Base-by-base conservation (phyloP, 2,888 invertebrate species). In the Choreutis nemorana region DNA sequence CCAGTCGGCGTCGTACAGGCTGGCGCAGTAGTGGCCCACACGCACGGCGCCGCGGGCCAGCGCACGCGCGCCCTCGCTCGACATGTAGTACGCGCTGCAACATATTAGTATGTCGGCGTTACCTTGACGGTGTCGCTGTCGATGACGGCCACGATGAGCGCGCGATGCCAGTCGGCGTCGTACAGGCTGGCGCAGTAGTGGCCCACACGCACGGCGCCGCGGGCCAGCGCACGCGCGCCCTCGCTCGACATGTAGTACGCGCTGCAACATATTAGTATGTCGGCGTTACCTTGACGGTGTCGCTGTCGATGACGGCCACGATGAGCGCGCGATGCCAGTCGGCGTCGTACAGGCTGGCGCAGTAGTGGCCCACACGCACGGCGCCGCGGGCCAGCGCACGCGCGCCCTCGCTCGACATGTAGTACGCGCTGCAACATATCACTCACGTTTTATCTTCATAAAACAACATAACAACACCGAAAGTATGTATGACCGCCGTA, bases 91-190 rank as follows among this genome's bases (percentile, higher is more conserved):
- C 6, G 8, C 8, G 18, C 8, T 18, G 18, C 18, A 8, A 7
- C 7, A 7, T 2, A 2, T 7, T 6, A 7, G 18, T 15, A 22
- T 16, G 15, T 13, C 28, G 41, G 35, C 38, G 25, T 14, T 11
- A 77, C 81, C 61, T 73, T 77, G 37, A 80, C 73, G n/a, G 58
- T 62, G 37, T 68, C 60, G 37, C 48, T 37, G 48, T 71, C 68
- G 28, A 70, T n/a, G 3, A 65, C 2, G 41, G 60, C 48, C 30
- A 81, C 71, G 48, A 82, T 66, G 44, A 79, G 45, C 23, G 77
- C 62, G 45, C 83, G 73, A 44, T 83, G 82, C 64, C 78, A 83
- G 60, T 81, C 80, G 18, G 46, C 41, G 31, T 59, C 66, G 63
- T 62, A 80, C 30, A 63, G 39, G 37, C 68, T 50, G 35, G 61